Base-by-base conservation (phyloP, 2,113 vertebrate species). In the Nesogale talazaci region DNA sequence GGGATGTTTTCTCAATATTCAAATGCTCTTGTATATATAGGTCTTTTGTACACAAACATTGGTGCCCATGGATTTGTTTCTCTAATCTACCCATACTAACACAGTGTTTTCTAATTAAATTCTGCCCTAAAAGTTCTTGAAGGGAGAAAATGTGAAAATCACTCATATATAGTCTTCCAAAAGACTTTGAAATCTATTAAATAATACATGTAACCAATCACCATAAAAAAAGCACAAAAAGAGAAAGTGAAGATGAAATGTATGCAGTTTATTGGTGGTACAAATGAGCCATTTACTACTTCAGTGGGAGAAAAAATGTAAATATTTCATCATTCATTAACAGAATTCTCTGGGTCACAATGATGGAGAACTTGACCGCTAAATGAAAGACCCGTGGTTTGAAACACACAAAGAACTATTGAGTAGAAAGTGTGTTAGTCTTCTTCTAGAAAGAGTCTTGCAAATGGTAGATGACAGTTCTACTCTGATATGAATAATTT, bases 121-220 rank as follows among this genome's bases (percentile, higher is more conserved):
- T 25, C 19, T 83, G 63, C 23, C 5, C 52, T 79, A 46, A 3
- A 94, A 85, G 36, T 89, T 12, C 12, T 72, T 36, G n/a, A 0
- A 25, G 57, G 63, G 19, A 83, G 59, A 81, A 92, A 94, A 63
- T 4, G 83, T 29, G 12, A 5, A 46, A 46, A 10, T 57, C 56
- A 42, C 79, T 78, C 17, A 11, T 19, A 67, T 34, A 23, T n/a
- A 31, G 12, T 75, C 81, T 23, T 90, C 52, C 72, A 57, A 19
- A 27, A 81, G 29, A 86, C 9, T 23, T 83, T 81, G 83, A 95
- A 93, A 75, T 59, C 25, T 90, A 63, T 63, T 31, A 27, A 52
- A 93, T 10, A 80, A 89, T 81, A 95, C 2, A 10, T 52, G 42
- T 20, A 63, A 10, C 2, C 34, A 70, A n/a, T 61, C 34, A 25